Conservation (phyloP, 1,140 invertebrate genomes). For the Caerostris extrusa region DNA sequence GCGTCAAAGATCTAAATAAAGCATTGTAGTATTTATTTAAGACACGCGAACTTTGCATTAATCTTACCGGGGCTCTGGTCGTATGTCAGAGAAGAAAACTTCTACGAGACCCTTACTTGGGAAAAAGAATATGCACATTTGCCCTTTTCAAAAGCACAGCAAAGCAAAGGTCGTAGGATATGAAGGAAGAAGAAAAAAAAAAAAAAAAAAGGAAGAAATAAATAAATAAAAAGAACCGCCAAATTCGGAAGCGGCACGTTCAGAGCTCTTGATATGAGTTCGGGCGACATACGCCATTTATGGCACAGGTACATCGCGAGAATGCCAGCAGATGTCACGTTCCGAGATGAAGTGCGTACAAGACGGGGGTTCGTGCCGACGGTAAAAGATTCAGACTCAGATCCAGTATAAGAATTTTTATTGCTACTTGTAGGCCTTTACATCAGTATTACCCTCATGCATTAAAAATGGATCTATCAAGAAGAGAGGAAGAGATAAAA, state of each 20-base stretch:
- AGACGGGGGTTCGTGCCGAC: slow-evolving; percentile 9
- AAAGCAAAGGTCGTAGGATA: not conserved
- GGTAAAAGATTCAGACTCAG: slow-evolving; percentile 5
- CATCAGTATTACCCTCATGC: slow-evolving; percentile 28
- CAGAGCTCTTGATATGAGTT: slow-evolving; percentile 22
- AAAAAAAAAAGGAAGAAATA: not conserved
- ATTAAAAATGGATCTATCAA: slow-evolving; percentile 37
- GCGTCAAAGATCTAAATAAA: slow-evolving; percentile 17
- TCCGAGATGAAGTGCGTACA: slow-evolving; percentile 26
- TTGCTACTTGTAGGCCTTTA: slow-evolving; percentile 32
- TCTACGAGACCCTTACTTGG: not conserved
- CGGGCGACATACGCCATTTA: slow-evolving; percentile 16
- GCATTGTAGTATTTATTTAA: slow-evolving; percentile 7
- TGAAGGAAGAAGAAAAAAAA: not conserved
- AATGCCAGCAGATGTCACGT: slow-evolving; percentile 33
- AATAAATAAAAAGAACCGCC: not conserved
- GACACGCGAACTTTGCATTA: slow-evolving; percentile 23
- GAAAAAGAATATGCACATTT: not conserved
- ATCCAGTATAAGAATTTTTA: slow-evolving; percentile 17
- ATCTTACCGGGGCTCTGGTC: not conserved
- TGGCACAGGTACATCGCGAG: not conserved
- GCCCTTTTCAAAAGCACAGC: slow-evolving; percentile 1
- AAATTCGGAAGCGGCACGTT: slow-evolving; percentile 23
- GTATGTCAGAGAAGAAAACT: not conserved
- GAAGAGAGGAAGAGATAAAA: not conserved